A percentile compares a stretch with the other conserved stretches of the same genome.
phyloP scores from a whole-genome alignment of 2,888 invertebrate genomes.

The Oasisia sp. region DNA sequence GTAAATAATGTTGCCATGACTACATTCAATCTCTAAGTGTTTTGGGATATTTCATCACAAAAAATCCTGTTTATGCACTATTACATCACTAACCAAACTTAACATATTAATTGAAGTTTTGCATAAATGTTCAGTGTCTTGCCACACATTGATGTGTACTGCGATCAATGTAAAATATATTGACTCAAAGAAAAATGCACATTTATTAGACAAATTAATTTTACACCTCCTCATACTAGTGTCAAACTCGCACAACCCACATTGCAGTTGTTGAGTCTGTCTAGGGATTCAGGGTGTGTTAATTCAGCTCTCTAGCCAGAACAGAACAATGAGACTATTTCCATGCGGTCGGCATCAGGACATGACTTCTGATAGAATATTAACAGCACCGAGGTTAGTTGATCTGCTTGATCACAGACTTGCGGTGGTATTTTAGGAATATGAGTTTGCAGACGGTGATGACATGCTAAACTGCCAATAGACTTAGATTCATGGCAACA shows the following conservation, averaged over 20 bases:
- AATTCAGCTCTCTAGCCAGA: background rate
- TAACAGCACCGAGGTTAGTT: background rate
- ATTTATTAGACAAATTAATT: background rate
- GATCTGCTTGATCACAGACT: background rate
- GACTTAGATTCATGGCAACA: too few relatives aligned
- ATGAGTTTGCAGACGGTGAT: background rate
- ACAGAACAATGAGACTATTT: background rate
- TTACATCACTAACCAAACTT: background rate
- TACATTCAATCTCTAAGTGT: background rate
- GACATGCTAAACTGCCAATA: background rate
- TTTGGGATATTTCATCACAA: background rate
- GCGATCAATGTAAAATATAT: too few relatives aligned
- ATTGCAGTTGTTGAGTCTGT: background rate
- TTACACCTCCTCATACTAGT: background rate
- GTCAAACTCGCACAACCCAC: background rate
- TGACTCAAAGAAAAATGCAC: background rate
- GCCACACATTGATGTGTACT: background rate
- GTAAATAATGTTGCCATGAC: background rate
- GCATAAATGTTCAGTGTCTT: background rate
- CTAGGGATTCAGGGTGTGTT: background rate
- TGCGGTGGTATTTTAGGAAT: background rate
- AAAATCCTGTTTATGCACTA: background rate
- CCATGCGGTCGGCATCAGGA: background rate
- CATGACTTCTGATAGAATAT: background rate
- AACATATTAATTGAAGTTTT: background rate